Conservation (phyloP, 1,140 invertebrate species). For the Drosophila neocordata region DNA sequence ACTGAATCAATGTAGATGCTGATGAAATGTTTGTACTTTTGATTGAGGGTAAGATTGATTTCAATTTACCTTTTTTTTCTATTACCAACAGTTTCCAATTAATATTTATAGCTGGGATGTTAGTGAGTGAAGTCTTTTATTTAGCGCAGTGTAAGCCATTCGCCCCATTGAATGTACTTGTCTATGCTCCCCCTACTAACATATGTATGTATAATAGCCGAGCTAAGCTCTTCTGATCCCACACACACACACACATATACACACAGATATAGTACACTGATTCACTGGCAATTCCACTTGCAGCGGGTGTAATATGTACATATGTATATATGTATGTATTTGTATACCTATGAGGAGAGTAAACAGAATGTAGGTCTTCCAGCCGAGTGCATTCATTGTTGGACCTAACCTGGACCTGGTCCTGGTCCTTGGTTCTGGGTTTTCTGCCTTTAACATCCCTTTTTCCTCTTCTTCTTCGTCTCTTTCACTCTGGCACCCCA, state of each 20-base stretch:
- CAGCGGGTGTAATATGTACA: constrained; percentile 20
- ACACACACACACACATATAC: constrained; percentile 10
- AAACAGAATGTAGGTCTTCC: constrained; percentile 54
- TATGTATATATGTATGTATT: constrained; percentile 12
- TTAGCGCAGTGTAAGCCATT: background rate
- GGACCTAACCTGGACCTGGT: constrained; percentile 22
- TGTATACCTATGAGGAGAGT: constrained; percentile 14
- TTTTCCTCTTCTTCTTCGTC: constrained; percentile 1
- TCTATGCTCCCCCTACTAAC: background rate
- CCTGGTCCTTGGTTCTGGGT: background rate
- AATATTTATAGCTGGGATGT: background rate
- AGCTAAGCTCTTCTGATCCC: constrained; percentile 69
- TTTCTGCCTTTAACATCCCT: constrained; percentile 44
- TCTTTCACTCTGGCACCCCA: constrained; percentile 42
- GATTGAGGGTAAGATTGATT: constrained; percentile 5
- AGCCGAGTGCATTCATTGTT: constrained; percentile 52
- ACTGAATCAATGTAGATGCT: background rate
- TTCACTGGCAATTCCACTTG: constrained; percentile 22
- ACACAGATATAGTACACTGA: constrained; percentile 22
- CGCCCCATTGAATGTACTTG: constrained; percentile 1
- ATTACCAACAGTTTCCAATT: constrained; percentile 6
- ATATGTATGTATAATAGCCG: constrained; percentile 42
- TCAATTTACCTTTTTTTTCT: background rate
- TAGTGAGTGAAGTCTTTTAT: background rate
- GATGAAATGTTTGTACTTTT: background rate